Percentiles rank a stretch among this genome's conserved stretches.
Evolutionary conservation across 2,888 invertebrate genomes (phyloP).

Genomic region (Cremastinae sp.): DNA sequence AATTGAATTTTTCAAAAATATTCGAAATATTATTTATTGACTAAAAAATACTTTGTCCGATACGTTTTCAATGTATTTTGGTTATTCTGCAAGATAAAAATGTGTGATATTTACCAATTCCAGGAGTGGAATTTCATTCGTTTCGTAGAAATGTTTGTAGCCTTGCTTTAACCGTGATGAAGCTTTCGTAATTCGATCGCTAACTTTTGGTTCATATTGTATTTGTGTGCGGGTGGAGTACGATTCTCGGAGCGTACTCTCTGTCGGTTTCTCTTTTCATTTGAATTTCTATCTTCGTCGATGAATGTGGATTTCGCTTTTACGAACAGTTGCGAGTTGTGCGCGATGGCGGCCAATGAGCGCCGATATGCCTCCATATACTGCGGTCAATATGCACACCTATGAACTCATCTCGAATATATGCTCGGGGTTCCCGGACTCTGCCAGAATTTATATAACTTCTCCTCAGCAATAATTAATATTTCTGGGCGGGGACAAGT

Average conservation of each 20-base stretch:
- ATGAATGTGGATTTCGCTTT: slow-evolving; percentile 27
- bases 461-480: too few relatives aligned
- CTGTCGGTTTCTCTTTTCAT: slow-evolving; percentile 31
- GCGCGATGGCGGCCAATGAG: slow-evolving; percentile 15
- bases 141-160: too few relatives aligned
- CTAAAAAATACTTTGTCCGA: too few relatives aligned
- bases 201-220: slow-evolving; percentile 3
- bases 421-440: slow-evolving; percentile 33
- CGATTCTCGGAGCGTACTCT: slow-evolving; percentile 32
- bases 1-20: too few relatives aligned
- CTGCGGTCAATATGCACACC: slow-evolving; percentile 44
- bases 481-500: too few relatives aligned
- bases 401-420: slow-evolving; percentile 30
- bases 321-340: slow-evolving; percentile 23
- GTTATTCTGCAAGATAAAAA: too few relatives aligned
- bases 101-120: too few relatives aligned
- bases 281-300: too few relatives aligned
- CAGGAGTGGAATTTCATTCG: too few relatives aligned
- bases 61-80: too few relatives aligned
- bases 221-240: background rate
- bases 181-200: background rate
- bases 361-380: slow-evolving; percentile 45
- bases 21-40: too few relatives aligned
- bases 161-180: too few relatives aligned
- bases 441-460: background rate